Evolutionary conservation across 2,888 invertebrate genomes (phyloP), one percentile per base, ranked within the genome.

Genomic region (Chelonus formosanus): DNA sequence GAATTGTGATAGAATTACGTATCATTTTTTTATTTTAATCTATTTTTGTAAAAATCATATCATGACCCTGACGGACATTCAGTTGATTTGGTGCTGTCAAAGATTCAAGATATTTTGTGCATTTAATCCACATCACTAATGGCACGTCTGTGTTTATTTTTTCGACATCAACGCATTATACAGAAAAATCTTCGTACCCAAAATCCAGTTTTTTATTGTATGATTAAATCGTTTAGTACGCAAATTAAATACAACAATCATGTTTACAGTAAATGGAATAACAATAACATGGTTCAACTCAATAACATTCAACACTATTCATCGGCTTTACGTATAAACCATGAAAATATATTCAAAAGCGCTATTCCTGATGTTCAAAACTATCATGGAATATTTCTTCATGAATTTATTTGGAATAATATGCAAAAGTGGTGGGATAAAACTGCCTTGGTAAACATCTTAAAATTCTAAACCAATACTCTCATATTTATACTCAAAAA

Each of bases 401-500:
- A 89, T 63, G 88, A 91, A 73, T 89, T 87, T 70, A 84, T 91
- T 3, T 91, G 90, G 90, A 84, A 85, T 69, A 86, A 89, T 76
- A 75, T 90, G 58, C 87, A 89, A 31, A 88, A 86, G 82, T 91
- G 90, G 90, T 86, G 89, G 3, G 86, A 90, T 63, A 86, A 86
- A 71, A 88, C 88, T 4, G 88, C 89, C 44, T 73, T 89, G 78
- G 91, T 91, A 80, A 88, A 57, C 20, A 20, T 20, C 20, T 20
- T 20, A 20, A 20, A 20, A 20, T 20, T 20, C 20, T 20, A 20
- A 1, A 20, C 20, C 1, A 20, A 20, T 20, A 20, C 2, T 2
- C 20, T 20, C 20, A 20, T 20, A 20, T 20, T 20, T 2, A 20
- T 20, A 20, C 20, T 20, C 34, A 8, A 50, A 31, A 36, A 52